These are phyloP conservation scores for Philotrypesis tridentata DNA, from an alignment of 1,140 invertebrate genomes.

Conservation along the genomic window DNA sequence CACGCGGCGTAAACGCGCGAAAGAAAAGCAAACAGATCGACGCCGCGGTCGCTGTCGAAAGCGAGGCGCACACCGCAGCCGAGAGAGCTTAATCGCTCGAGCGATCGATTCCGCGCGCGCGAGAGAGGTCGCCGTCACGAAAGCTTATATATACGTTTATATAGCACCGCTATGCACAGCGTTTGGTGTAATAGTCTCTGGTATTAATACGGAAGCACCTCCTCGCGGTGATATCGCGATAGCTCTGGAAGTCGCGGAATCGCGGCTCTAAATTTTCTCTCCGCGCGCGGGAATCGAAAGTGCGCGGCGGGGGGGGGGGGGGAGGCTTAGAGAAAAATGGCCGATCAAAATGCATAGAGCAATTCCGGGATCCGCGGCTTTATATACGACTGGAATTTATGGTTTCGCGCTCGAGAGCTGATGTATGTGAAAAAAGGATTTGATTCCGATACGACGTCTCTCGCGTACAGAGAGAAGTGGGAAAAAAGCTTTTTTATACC, in stretches of 20 bases:
- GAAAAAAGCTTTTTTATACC: too few relatives aligned
- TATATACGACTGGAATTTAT: not conserved
- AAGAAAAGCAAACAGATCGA: not conserved
- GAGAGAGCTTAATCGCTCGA: constrained; percentile 10
- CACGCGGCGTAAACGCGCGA: not conserved
- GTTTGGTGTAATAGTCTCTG: too few relatives aligned
- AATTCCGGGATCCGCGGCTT: not conserved
- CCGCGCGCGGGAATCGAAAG: too few relatives aligned
- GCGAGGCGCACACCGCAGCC: not conserved
- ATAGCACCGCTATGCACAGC: too few relatives aligned
- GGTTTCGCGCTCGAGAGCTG: too few relatives aligned
- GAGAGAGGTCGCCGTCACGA: not conserved
- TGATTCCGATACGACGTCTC: too few relatives aligned
- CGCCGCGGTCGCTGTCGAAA: not conserved
- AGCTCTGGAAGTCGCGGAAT: not conserved
- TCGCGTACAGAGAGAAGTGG: too few relatives aligned
- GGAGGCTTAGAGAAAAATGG: not conserved
- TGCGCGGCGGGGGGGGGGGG: too few relatives aligned
- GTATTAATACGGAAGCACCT: too few relatives aligned
- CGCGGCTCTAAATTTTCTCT: not conserved
- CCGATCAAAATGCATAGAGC: constrained; percentile 20
- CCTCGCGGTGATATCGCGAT: too few relatives aligned
- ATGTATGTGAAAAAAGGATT: too few relatives aligned
- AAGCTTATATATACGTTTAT: too few relatives aligned
- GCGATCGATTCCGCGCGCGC: constrained; percentile 2